Evolutionary conservation across 2,888 invertebrate species (phyloP).

Genomic region (Taenaris catops): DNA sequence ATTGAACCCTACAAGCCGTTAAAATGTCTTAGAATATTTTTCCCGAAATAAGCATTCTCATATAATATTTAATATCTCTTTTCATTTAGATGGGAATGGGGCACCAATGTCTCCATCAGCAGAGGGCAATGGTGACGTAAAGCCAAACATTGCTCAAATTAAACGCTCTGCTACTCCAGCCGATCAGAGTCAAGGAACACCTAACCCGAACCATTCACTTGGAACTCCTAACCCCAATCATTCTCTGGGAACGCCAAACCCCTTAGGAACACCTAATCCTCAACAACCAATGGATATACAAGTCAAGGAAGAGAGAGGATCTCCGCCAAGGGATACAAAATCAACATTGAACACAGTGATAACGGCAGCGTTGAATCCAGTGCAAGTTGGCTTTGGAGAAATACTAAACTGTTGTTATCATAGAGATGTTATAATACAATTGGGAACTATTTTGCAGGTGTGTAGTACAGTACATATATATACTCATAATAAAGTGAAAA

Average conservation of each 20-base stretch:
- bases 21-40: no score
- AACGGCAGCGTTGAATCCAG: constrained; percentile 74
- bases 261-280: constrained; percentile 53
- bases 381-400: constrained; percentile 87
- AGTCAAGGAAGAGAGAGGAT: constrained; percentile 57
- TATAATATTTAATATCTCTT: no score
- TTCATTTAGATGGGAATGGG: constrained; percentile 48
- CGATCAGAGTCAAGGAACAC: constrained; percentile 63
- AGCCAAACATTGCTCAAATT: constrained; percentile 68
- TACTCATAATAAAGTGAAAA: no score
- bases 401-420: constrained; percentile 94
- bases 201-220: constrained; percentile 59
- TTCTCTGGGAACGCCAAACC: constrained; percentile 61
- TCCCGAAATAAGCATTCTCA: no score
- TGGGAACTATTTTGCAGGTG: constrained; percentile 90
- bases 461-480: constrained; percentile 3
- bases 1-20: no score
- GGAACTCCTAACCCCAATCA: constrained; percentile 66
- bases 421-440: constrained; percentile 89
- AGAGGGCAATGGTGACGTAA: constrained; percentile 54
- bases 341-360: constrained; percentile 50
- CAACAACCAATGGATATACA: constrained; percentile 57
- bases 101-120: constrained; percentile 60
- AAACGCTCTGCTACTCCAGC: constrained; percentile 64
- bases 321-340: constrained; percentile 54